Evolutionary conservation across 2,113 vertebrate species (phyloP).

Genomic region (Gallinago paraguaiae): DNA sequence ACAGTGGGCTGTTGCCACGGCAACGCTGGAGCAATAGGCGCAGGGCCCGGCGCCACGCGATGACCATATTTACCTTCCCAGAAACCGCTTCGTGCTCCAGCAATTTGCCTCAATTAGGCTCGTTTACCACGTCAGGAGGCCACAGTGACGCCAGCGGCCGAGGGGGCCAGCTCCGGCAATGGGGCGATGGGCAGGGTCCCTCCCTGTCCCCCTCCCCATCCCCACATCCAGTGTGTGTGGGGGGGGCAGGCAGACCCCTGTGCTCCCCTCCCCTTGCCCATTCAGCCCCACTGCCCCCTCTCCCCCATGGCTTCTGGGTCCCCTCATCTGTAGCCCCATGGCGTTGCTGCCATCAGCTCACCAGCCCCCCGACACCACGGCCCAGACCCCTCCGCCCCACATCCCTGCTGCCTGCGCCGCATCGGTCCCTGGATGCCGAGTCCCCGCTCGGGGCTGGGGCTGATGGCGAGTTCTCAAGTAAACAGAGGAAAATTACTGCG

Average conservation of each 20-base stretch:
- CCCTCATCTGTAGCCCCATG: not conserved
- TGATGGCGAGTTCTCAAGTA: not conserved
- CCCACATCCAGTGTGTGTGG: not conserved
- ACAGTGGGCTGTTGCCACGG: not conserved
- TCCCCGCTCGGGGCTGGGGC: not conserved
- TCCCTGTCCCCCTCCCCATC: not conserved
- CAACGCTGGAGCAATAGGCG: not conserved
- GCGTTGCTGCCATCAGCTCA: too few relatives aligned
- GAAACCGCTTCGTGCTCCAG: slow-evolving; percentile 47
- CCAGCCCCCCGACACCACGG: rapidly evolving
- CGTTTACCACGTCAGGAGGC: slow-evolving; percentile 16
- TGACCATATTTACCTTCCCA: slow-evolving; percentile 63
- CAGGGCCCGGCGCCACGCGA: not conserved
- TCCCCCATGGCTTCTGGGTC: rapidly evolving
- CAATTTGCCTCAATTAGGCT: slow-evolving; percentile 65
- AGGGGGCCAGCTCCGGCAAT: not conserved
- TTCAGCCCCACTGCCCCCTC: not conserved
- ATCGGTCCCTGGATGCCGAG: rapidly evolving
- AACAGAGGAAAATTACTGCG: slow-evolving; percentile 42
- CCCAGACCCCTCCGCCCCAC: not conserved
- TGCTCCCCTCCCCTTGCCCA: rapidly evolving
- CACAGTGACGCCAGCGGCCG: not conserved
- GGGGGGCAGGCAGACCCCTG: not conserved
- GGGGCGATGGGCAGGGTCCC: not conserved
- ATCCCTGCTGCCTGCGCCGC: rapidly evolving